Evolutionary conservation across 2,113 vertebrate genomes (phyloP), one percentile per base, ranked within the genome.

Genomic region (Ascaphus truei): DNA sequence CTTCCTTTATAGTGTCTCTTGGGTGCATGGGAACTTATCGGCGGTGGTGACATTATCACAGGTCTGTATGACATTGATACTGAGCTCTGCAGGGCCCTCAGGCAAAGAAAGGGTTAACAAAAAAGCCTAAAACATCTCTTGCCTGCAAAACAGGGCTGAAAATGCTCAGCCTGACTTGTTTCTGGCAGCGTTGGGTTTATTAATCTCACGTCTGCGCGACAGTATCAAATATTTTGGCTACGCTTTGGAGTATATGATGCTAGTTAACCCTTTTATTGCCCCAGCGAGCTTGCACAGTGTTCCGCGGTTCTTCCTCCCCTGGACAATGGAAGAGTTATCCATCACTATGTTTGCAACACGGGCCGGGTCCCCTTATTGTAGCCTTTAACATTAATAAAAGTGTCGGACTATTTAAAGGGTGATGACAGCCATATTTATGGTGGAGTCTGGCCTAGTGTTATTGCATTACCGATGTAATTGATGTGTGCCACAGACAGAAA

Each of bases 391-490:
- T 69, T 58, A 60, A 69, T 69, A 69, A 69, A 69, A 36, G 45
- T 51, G 67, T 69, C 36, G 67, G 67, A 31, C 30, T 69, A 52
- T 69, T 69, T 60, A 69, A 61, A 51, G 45, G 67, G 67, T 69
- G 67, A 69, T 69, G 67, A 69, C 67, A 69, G 67, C 31, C 31
- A 41, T 69, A 58, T 69, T 69, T 69, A 69, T 48, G 52, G 56
- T 51, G 56, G 56, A 60, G 67, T 60, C 67, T 69, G 43, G 67
- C 43, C 67, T 45, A 60, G 31, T 52, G 41, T 69, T 69, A 69
- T 69, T 69, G 58, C 67, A 69, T 69, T 69, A 69, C 56, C 56
- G 4, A 60, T 29, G 33, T 51, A 69, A 60, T 60, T 69, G 67
- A 69, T 69, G 60, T 18, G 56, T 61, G 67, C 56, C 67, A 69